phyloP scores from a whole-genome alignment of 2,113 vertebrate species.

The Scomber colias region DNA sequence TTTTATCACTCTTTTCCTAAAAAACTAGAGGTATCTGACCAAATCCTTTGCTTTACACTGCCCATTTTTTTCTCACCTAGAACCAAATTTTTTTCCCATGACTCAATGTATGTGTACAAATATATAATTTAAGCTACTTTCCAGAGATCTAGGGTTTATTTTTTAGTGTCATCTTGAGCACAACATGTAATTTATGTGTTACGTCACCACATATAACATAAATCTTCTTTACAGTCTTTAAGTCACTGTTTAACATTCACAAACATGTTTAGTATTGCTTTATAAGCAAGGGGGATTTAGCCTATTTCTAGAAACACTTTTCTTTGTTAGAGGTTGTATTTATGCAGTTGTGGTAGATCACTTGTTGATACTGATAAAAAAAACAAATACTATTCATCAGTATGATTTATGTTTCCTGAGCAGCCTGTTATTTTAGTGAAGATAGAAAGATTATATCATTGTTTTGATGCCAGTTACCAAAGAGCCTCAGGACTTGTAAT shows the following conservation, averaged over 20 bases:
- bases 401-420: neutral
- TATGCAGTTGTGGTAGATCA: neutral
- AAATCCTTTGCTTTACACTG: too few relatives aligned
- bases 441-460: neutral
- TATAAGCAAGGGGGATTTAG: neutral
- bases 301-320: neutral
- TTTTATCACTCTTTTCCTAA: too few relatives aligned
- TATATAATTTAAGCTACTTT: too few relatives aligned
- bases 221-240: conserved; percentile 29
- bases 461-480: conserved; percentile 3
- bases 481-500: neutral
- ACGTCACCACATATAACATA: conserved; percentile 2
- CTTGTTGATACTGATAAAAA: conserved; percentile 1
- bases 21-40: too few relatives aligned
- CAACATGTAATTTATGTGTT: neutral
- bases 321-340: conserved; percentile 6
- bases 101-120: too few relatives aligned
- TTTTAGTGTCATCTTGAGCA: neutral
- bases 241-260: neutral
- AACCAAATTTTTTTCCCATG: too few relatives aligned
- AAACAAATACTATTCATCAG: neutral
- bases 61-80: too few relatives aligned
- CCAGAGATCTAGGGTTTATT: neutral
- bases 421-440: neutral
- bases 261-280: neutral